phyloP scores from a whole-genome alignment of 1,140 invertebrate genomes.

The Tyrophagus putrescentiae region DNA sequence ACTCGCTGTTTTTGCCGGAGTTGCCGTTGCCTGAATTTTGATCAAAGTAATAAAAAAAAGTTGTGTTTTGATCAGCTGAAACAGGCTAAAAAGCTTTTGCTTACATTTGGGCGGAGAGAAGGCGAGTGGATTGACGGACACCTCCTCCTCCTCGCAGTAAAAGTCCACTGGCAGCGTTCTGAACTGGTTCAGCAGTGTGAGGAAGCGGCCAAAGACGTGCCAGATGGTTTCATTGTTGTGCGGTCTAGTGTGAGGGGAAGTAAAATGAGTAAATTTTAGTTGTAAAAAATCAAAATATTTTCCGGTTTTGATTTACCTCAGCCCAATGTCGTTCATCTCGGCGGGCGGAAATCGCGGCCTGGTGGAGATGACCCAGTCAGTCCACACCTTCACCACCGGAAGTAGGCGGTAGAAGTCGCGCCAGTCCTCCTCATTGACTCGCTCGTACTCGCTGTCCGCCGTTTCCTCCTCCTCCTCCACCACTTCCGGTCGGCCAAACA shows the following conservation, averaged over 20 bases:
- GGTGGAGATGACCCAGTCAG: constrained; percentile 8
- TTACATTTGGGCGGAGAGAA: neutral
- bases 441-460: too few relatives aligned
- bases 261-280: neutral
- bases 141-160: constrained; percentile 21
- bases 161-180: constrained; percentile 30
- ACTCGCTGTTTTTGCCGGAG: constrained; percentile 37
- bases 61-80: neutral
- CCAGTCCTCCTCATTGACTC: neutral
- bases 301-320: neutral
- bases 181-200: constrained; percentile 52
- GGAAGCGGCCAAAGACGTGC: constrained; percentile 55
- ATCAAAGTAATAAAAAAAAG: neutral
- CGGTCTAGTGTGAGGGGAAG: neutral
- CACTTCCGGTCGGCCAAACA: neutral
- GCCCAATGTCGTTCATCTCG: constrained; percentile 10
- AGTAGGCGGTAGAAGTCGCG: neutral
- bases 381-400: constrained; percentile 1
- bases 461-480: too few relatives aligned
- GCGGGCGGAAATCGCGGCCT: neutral
- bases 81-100: neutral
- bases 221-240: constrained; percentile 58
- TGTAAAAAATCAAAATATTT: neutral
- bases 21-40: neutral
- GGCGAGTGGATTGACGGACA: neutral